phyloP scores from a whole-genome alignment of 2,888 invertebrate genomes.

The Xestia xanthographa region DNA sequence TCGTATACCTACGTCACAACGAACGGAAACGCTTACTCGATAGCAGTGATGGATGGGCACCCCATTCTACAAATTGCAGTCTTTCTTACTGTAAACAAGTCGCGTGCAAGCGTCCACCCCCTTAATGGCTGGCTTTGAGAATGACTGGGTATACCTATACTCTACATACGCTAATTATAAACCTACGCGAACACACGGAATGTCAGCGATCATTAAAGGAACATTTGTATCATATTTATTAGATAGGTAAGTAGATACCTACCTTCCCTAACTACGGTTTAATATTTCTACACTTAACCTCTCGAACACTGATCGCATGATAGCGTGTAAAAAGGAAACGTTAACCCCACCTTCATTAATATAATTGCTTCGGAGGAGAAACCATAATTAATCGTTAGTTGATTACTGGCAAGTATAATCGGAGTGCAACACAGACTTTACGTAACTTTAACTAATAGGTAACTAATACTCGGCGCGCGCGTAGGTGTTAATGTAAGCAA shows the following conservation, averaged over 20 bases:
- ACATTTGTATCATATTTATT: slow-evolving; percentile 22
- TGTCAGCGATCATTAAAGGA: slow-evolving; percentile 5
- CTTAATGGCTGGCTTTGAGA: slow-evolving; percentile 4
- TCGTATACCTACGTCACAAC: slow-evolving; percentile 19
- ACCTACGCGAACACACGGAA: slow-evolving; percentile 10
- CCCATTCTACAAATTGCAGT: slow-evolving; percentile 25
- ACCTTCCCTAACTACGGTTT: slow-evolving; percentile 45
- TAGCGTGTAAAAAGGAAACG: slow-evolving; percentile 52
- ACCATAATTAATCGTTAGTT: slow-evolving; percentile 33
- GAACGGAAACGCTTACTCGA: slow-evolving; percentile 38
- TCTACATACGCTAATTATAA: slow-evolving; percentile 15
- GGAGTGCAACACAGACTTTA: slow-evolving; percentile 43
- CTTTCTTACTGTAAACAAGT: slow-evolving; percentile 45
- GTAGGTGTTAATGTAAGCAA: slow-evolving; percentile 76
- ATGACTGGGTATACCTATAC: not conserved
- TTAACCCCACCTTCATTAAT: slow-evolving; percentile 43
- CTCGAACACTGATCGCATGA: slow-evolving; percentile 45
- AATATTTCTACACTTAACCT: slow-evolving; percentile 44
- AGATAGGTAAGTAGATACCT: not conserved
- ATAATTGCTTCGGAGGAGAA: slow-evolving; percentile 32
- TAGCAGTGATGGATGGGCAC: slow-evolving; percentile 50
- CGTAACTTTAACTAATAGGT: slow-evolving; percentile 60
- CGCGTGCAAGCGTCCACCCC: slow-evolving; percentile 14
- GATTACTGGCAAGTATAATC: slow-evolving; percentile 30
- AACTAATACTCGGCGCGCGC: slow-evolving; percentile 66